Conservation (phyloP, 1,140 invertebrate species). For the Drosophila hydei region DNA sequence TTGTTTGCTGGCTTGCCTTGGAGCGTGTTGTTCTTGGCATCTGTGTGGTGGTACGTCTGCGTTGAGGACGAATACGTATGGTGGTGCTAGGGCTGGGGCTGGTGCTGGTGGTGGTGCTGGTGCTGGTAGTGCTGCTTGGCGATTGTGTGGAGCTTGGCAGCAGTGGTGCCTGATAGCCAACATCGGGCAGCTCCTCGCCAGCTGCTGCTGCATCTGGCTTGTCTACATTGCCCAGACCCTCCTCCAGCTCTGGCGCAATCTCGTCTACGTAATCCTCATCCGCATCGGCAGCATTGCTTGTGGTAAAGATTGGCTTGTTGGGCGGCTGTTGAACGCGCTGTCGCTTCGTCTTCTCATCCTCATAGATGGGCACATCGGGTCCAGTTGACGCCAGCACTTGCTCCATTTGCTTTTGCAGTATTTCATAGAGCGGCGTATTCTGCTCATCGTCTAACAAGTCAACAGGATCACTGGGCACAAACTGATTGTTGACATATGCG, state of each 20-base stretch:
- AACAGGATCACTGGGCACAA: slow-evolving; percentile 61
- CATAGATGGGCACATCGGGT: slow-evolving; percentile 63
- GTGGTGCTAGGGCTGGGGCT: slow-evolving; percentile 21
- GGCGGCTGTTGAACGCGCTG: slow-evolving; percentile 48
- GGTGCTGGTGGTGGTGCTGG: slow-evolving; percentile 27
- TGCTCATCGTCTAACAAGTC: slow-evolving; percentile 58
- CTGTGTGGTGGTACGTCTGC: slow-evolving; percentile 39
- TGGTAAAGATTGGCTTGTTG: slow-evolving; percentile 54
- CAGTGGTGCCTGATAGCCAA: slow-evolving; percentile 40
- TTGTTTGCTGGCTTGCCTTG: slow-evolving; percentile 9
- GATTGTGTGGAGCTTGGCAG: slow-evolving; percentile 3
- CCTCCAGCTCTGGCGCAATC: slow-evolving; percentile 20
- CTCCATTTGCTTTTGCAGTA: slow-evolving; percentile 79
- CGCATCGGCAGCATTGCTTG: slow-evolving; percentile 28
- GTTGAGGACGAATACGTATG: slow-evolving; percentile 33
- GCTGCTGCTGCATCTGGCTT: slow-evolving; percentile 51
- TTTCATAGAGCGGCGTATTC: slow-evolving; percentile 69
- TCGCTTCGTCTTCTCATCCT: slow-evolving; percentile 43
- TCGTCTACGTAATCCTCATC: slow-evolving; percentile 69
- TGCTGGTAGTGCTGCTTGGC: slow-evolving; percentile 18
- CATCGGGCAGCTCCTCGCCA: slow-evolving; percentile 37
- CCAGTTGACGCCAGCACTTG: slow-evolving; percentile 64
- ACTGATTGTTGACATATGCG: slow-evolving; percentile 79
- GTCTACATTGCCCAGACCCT: slow-evolving; percentile 39
- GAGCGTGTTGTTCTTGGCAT: slow-evolving; percentile 49